Percentiles rank a stretch among this genome's conserved stretches.
These are phyloP conservation scores for Huso huso DNA, from an alignment of 2,797 vertebrate genomes.

Conservation along the genomic window DNA sequence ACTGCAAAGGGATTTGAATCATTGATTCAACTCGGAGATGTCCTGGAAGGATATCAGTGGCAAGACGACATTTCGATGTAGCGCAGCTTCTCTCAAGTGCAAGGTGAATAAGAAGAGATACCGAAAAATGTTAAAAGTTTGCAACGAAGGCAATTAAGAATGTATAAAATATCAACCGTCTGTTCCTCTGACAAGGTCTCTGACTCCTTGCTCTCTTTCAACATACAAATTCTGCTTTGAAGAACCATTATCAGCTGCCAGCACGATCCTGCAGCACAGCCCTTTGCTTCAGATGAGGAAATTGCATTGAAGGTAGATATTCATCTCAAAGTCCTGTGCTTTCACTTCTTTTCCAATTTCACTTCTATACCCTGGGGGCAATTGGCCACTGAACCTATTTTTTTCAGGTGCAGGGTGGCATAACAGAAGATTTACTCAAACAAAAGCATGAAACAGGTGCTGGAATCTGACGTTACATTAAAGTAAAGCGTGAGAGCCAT, in stretches of 20 bases:
- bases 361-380: background rate
- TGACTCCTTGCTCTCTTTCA: background rate
- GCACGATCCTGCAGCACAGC: background rate
- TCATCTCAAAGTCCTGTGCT: background rate
- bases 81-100: background rate
- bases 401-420: background rate
- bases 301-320: background rate
- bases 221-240: background rate
- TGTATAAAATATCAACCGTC: background rate
- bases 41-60: background rate
- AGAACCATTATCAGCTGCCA: background rate
- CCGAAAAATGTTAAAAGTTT: background rate
- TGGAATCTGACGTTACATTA: too few species aligned
- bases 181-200: background rate
- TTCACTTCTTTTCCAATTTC: background rate
- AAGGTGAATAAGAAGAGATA: background rate
- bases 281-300: background rate
- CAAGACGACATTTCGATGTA: background rate
- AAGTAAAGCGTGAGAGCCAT: too few species aligned
- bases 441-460: conserved; percentile 6
- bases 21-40: too few species aligned
- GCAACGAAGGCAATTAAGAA: background rate
- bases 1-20: too few species aligned
- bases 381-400: background rate
- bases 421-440: background rate